These are phyloP conservation scores for Cirrhinus molitorella DNA, from an alignment of 2,797 vertebrate species.

Conservation along the genomic window DNA sequence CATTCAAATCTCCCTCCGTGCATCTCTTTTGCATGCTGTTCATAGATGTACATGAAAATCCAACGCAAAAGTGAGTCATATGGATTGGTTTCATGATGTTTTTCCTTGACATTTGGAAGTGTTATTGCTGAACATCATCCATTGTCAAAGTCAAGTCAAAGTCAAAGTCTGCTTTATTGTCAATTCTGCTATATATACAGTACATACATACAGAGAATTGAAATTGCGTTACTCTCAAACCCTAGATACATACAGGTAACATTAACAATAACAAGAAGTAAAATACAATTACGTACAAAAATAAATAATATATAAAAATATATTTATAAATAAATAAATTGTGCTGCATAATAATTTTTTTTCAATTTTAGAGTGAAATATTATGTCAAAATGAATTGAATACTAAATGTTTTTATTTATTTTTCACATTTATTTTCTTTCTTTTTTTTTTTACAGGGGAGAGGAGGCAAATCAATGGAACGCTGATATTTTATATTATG, in stretches of 20 bases:
- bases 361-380: not conserved
- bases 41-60: not conserved
- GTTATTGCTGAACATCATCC: not conserved
- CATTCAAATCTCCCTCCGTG: not conserved
- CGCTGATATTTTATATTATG: not conserved
- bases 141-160: too few species aligned
- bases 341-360: not conserved
- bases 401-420: not conserved
- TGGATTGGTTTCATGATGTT: too few species aligned
- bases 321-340: too few species aligned
- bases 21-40: not conserved
- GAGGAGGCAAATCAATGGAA: not conserved
- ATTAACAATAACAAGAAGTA: too few species aligned
- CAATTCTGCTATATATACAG: too few species aligned
- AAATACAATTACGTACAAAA: too few species aligned
- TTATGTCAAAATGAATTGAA: not conserved
- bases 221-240: too few species aligned
- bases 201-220: too few species aligned
- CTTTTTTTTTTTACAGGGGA: conserved; percentile 1
- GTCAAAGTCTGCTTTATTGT: too few species aligned
- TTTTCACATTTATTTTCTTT: not conserved
- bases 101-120: not conserved
- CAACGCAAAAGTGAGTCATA: not conserved
- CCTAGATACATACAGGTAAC: too few species aligned
- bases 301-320: too few species aligned